These are phyloP conservation scores for Rhizomys pruinosus DNA, from an alignment of 2,113 vertebrate species.

Conservation along the genomic window DNA sequence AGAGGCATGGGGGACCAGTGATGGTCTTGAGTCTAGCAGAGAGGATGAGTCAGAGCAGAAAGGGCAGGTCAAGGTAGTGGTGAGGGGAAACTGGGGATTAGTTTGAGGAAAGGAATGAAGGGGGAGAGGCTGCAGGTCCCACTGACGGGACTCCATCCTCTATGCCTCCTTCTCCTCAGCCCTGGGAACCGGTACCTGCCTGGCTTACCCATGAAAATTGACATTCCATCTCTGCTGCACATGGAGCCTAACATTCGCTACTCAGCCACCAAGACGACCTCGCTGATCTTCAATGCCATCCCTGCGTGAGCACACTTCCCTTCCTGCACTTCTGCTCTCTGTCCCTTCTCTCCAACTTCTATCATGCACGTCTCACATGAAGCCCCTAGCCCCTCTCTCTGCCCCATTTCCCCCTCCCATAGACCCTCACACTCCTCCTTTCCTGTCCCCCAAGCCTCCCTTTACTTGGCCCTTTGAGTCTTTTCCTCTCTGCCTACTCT, in stretches of 20 bases:
- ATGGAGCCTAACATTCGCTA: slow-evolving; percentile 80
- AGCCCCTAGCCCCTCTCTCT: not conserved
- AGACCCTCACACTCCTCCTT: too few species aligned
- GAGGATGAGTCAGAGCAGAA: not conserved
- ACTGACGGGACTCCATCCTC: not conserved
- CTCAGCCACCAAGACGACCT: slow-evolving; percentile 74
- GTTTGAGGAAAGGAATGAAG: not conserved
- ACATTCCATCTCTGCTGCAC: slow-evolving; percentile 74
- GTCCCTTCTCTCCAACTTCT: not conserved
- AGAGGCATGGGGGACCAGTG: not conserved
- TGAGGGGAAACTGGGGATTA: not conserved
- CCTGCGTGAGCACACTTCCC: slow-evolving; percentile 63
- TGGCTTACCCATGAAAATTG: slow-evolving; percentile 78
- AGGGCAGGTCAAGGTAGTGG: not conserved
- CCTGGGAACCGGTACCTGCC: slow-evolving; percentile 73
- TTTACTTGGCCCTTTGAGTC: too few species aligned
- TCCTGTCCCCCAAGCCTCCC: not conserved
- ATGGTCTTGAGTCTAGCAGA: not conserved
- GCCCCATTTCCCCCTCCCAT: fast-evolving
- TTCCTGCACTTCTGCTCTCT: not conserved
- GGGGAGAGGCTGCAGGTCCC: not conserved
- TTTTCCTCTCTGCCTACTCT: not conserved
- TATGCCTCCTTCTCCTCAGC: not conserved
- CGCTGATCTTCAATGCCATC: slow-evolving; percentile 72
- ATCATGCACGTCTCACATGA: not conserved